Evolutionary conservation across 2,888 invertebrate species (phyloP).

Genomic region (Acanthosepion pharaonis): DNA sequence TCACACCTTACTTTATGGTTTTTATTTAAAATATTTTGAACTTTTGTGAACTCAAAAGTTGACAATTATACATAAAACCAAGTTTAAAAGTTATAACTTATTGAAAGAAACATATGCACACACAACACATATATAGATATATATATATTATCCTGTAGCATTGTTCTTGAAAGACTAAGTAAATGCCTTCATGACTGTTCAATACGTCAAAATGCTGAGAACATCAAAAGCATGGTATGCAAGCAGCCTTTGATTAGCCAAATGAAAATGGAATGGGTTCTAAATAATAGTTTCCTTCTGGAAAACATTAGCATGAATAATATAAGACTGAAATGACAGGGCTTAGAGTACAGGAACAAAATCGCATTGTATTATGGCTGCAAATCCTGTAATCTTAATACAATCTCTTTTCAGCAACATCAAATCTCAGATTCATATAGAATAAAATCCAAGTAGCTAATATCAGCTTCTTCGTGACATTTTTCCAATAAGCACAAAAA

Average conservation of each 20-base stretch:
- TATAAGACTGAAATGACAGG: neutral
- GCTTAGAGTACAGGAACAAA: neutral
- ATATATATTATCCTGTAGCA: neutral
- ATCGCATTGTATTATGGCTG: neutral
- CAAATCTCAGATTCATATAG: constrained; percentile 6
- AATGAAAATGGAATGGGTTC: neutral
- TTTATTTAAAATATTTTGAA: neutral
- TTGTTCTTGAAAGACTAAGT: neutral
- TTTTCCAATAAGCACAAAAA: neutral
- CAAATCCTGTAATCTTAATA: neutral
- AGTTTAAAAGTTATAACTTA: neutral
- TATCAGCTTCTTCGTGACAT: neutral
- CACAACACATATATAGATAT: no score
- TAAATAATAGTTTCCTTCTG: constrained; percentile 33
- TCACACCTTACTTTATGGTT: no score
- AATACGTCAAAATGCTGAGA: neutral
- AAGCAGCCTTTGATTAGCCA: neutral
- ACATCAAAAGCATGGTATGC: neutral
- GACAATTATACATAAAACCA: neutral
- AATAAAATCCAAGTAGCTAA: neutral
- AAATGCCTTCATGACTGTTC: neutral
- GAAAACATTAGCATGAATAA: constrained; percentile 33
- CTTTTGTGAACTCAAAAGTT: neutral
- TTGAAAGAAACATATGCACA: neutral
- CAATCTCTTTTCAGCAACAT: neutral